These are phyloP conservation scores for Bovichtus diacanthus DNA, from an alignment of 2,797 vertebrate species.

Conservation along the genomic window DNA sequence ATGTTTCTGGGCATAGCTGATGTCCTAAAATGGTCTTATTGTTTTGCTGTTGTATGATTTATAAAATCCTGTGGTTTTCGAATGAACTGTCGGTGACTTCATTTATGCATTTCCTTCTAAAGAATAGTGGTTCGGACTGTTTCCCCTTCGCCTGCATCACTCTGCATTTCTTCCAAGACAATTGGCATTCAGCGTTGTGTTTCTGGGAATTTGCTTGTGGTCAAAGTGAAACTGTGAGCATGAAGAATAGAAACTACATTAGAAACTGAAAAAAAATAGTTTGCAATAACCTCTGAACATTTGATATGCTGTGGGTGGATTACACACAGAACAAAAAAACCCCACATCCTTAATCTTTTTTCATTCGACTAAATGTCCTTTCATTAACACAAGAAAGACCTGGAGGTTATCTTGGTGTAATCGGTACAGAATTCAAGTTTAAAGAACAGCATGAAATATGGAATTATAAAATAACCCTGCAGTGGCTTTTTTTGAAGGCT, in stretches of 20 bases:
- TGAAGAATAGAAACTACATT: conserved; percentile 25
- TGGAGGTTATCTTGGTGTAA: conserved; percentile 21
- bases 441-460: conserved; percentile 34
- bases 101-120: conserved; percentile 64
- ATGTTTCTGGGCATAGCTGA: conserved; percentile 49
- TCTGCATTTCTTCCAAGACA: conserved; percentile 50
- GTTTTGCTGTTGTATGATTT: conserved; percentile 61
- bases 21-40: conserved; percentile 70
- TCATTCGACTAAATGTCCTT: conserved; percentile 25
- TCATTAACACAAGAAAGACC: conserved; percentile 29
- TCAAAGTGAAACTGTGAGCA: conserved; percentile 64
- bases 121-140: conserved; percentile 72
- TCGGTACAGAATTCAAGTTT: conserved; percentile 59
- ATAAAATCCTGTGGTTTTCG: conserved; percentile 68
- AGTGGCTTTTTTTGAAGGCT: conserved; percentile 40
- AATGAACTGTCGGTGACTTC: conserved; percentile 65
- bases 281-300: conserved; percentile 33
- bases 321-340: conserved; percentile 23
- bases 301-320: conserved; percentile 40
- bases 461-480: conserved; percentile 47
- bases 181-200: conserved; percentile 45
- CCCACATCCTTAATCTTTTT: conserved; percentile 16
- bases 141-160: conserved; percentile 38
- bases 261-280: conserved; percentile 15
- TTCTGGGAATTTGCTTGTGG: conserved; percentile 74